Conservation (phyloP, 1,140 invertebrate genomes). For the Trichonephila clavipes region DNA sequence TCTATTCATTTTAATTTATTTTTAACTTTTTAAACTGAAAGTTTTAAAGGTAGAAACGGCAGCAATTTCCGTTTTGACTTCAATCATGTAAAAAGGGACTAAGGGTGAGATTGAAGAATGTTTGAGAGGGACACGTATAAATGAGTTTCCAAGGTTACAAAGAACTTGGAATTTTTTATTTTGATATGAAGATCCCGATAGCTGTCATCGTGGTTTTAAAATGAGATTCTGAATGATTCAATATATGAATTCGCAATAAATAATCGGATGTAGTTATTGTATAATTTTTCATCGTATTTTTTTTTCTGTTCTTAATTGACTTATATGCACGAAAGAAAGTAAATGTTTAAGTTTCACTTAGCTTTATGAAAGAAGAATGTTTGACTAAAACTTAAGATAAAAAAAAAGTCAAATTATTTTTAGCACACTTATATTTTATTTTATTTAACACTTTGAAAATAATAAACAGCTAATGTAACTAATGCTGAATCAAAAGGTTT, state of each 20-base stretch:
- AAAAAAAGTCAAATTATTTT: too few relatives aligned
- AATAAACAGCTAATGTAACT: too few relatives aligned
- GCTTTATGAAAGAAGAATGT: too few relatives aligned
- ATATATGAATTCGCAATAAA: not conserved
- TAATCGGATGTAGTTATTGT: not conserved
- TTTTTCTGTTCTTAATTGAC: not conserved
- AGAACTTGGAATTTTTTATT: not conserved
- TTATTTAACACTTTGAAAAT: too few relatives aligned
- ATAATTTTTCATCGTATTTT: not conserved
- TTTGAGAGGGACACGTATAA: slow-evolving; percentile 2
- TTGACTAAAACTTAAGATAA: too few relatives aligned
- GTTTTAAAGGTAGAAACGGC: not conserved
- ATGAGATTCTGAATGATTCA: not conserved
- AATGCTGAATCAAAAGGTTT: too few relatives aligned
- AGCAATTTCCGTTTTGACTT: slow-evolving; percentile 68
- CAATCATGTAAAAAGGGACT: slow-evolving; percentile 39
- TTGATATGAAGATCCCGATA: not conserved
- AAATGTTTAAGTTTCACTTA: too few relatives aligned
- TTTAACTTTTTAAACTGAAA: slow-evolving; percentile 53
- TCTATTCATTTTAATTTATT: slow-evolving; percentile 68
- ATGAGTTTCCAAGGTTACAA: not conserved
- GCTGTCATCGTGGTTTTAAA: not conserved
- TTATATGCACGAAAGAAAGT: too few relatives aligned
- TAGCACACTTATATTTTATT: too few relatives aligned
- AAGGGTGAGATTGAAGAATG: slow-evolving; percentile 23